Percentiles rank a stretch among this genome's conserved stretches.
Evolutionary conservation across 2,888 invertebrate species (phyloP).

Genomic region (Protodeltote pygarga): DNA sequence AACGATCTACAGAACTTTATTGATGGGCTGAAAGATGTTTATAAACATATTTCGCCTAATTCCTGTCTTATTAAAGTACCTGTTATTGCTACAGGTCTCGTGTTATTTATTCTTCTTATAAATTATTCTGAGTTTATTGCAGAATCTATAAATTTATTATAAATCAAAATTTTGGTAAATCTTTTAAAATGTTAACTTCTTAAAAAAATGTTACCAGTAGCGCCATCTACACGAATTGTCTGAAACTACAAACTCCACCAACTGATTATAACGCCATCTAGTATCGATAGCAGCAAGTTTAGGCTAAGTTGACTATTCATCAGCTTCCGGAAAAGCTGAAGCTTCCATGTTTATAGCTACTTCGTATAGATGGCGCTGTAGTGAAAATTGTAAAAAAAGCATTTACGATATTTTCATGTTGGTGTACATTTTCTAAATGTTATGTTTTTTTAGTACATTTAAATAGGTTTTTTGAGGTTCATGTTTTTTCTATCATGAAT

Average conservation of each 20-base stretch:
- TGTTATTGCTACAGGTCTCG: constrained; percentile 6
- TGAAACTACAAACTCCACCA: constrained; percentile 5
- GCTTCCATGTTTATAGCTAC: background rate
- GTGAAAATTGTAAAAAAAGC: background rate
- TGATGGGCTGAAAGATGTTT: constrained; percentile 42
- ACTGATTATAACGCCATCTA: constrained; percentile 38
- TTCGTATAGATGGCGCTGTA: constrained; percentile 18
- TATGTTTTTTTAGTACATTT: no score
- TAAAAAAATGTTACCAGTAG: constrained; percentile 7
- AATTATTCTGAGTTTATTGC: constrained; percentile 10
- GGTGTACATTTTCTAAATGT: background rate
- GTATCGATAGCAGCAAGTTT: background rate
- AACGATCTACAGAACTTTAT: constrained; percentile 44
- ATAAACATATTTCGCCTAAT: constrained; percentile 33
- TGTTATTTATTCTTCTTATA: constrained; percentile 12
- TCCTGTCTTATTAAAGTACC: constrained; percentile 7
- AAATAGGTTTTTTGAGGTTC: no score
- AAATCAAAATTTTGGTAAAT: constrained; percentile 1
- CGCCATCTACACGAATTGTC: constrained; percentile 28
- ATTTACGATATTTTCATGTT: background rate
- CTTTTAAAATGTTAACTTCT: background rate
- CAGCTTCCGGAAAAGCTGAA: no score
- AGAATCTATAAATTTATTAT: constrained; percentile 16
- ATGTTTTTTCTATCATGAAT: no score
- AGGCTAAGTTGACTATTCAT: no score